Base-by-base conservation (phyloP, 2,888 invertebrate species). In the Nemotelus nigrinus region DNA sequence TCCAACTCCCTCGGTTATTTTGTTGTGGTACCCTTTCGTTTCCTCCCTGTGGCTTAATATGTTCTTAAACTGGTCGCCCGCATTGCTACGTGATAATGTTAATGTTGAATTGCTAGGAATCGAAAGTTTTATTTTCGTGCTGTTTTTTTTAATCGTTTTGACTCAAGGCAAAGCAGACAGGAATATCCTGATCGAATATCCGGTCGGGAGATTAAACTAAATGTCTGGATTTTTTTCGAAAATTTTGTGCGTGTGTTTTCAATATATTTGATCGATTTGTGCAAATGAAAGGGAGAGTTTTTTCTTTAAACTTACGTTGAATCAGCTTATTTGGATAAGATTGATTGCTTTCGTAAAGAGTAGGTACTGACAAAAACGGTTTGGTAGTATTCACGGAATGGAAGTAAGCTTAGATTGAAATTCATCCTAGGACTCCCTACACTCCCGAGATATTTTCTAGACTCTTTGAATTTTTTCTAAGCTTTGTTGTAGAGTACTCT, bases 191-290 rank as follows among this genome's bases (percentile, higher is more conserved):
- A 65, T 65, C 47, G 44, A 47, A 65, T 63, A 63, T 65, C 65
- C 5, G 3, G 65, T 45, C 45, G 43, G 8, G 3, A n/a, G 47
- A 45, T 4, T 5, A 10, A 6, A 65, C n/a, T 44, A 65, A 58
- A 65, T 65, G 65, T 45, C 47, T 65, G 65, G 47, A 65, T 45
- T 65, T 65, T 45, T 65, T n/a, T 63, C 53, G 43, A 63, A 63
- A 39, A 63, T 25, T 43, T 2, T 63, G 43, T 25, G 57, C 57
- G 25, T 57, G 57, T 57, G 57, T 5, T 57, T 57, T 4, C 25
- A 25, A 25, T 25, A 25, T 25, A 25, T 25, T 25, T 25, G 25
- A 25, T 25, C 25, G 25, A 25, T 25, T 25, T 25, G 25, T 25
- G 25, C 25, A 25, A 25, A 25, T 25, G 0, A 25, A 25, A 25